A percentile compares a stretch with the other conserved stretches of the same genome.
Conservation (phyloP, 2,113 vertebrate species). For the Okapia johnstoni region DNA sequence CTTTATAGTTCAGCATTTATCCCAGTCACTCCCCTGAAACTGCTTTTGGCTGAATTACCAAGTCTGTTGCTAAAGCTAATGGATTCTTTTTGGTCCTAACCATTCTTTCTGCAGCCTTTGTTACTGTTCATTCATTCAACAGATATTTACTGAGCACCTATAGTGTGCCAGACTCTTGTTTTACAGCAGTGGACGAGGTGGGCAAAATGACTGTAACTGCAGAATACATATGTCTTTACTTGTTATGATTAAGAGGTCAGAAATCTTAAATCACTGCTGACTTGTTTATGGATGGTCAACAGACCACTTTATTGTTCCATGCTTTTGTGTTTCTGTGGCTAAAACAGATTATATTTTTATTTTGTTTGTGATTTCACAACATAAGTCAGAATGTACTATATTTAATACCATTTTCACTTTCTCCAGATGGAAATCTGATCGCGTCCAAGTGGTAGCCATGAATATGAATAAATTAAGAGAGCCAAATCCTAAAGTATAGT, state of each 20-base stretch:
- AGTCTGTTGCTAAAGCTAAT: not conserved
- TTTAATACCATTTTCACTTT: not conserved
- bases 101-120: not conserved
- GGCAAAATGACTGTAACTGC: not conserved
- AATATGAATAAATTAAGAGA: not conserved
- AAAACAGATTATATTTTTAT: not conserved
- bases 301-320: not conserved
- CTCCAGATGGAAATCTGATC: not conserved
- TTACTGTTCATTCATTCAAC: not conserved
- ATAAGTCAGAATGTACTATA: not conserved
- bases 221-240: not conserved
- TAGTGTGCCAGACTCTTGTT: not conserved
- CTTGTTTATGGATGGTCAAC: not conserved
- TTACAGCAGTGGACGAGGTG: not conserved
- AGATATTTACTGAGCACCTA: not conserved
- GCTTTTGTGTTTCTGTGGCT: not conserved
- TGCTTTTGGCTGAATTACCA: not conserved
- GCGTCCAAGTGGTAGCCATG: not conserved
- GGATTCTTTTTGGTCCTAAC: not conserved
- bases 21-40: not conserved
- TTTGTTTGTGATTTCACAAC: not conserved
- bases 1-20: not conserved
- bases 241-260: not conserved
- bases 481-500: not conserved
- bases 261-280: not conserved